These are phyloP conservation scores for Deilephila elpenor DNA, from an alignment of 2,888 invertebrate species.

Conservation along the genomic window DNA sequence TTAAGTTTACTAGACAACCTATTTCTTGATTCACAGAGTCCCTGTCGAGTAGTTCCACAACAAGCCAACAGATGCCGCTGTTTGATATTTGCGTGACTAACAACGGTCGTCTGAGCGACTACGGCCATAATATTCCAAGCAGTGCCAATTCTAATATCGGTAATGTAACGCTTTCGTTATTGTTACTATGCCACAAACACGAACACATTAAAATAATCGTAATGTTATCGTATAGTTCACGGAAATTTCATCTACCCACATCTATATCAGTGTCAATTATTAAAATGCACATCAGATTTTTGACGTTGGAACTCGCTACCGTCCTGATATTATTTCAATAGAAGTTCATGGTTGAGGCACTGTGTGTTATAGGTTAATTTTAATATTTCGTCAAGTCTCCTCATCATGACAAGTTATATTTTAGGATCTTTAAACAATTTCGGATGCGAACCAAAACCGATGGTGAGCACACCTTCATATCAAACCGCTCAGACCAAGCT, in stretches of 20 bases:
- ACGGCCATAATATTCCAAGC: conserved; percentile 57
- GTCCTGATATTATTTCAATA: background rate
- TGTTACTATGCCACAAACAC: background rate
- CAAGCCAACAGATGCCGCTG: conserved; percentile 73
- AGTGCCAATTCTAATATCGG: conserved; percentile 61
- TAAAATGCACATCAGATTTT: too few relatives aligned
- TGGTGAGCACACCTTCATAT: conserved; percentile 64
- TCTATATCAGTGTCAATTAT: too few relatives aligned
- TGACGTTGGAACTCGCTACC: too few relatives aligned
- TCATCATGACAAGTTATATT: background rate
- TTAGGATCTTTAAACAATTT: conserved; percentile 60
- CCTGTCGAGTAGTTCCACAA: conserved; percentile 86
- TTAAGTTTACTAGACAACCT: background rate
- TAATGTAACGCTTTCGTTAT: conserved; percentile 37
- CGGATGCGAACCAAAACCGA: conserved; percentile 63
- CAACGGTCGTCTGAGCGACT: conserved; percentile 62
- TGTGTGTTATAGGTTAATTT: background rate
- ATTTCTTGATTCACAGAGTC: conserved; percentile 72
- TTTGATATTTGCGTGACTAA: conserved; percentile 59
- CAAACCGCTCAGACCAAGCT: conserved; percentile 87
- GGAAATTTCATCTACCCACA: too few relatives aligned
- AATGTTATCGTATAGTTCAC: background rate
- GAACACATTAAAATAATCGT: background rate
- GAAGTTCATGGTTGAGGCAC: background rate
- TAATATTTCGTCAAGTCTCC: too few relatives aligned